Conservation (phyloP, 2,888 invertebrate genomes). For the Tribolium freemani region DNA sequence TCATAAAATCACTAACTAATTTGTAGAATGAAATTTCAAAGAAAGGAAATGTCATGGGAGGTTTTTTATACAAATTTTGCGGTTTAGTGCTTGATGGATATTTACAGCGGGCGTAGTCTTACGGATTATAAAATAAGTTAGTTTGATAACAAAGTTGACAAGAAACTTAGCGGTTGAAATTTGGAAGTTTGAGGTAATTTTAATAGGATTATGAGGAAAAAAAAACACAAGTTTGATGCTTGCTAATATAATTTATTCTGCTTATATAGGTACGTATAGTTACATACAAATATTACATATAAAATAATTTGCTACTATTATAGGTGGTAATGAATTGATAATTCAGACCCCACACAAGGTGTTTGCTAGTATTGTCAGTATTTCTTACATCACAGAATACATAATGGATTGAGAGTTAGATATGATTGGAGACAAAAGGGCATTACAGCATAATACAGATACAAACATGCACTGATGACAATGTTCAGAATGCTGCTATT, state of each 20-base stretch:
- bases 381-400: constrained; percentile 62
- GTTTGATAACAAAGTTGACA: neutral
- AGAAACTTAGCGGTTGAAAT: neutral
- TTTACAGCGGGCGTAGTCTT: neutral
- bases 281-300: constrained; percentile 65
- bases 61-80: too few relatives aligned
- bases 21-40: too few relatives aligned
- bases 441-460: constrained; percentile 44
- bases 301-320: constrained; percentile 58
- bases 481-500: constrained; percentile 41
- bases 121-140: neutral
- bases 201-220: neutral
- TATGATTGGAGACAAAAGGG: constrained; percentile 41
- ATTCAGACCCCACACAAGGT: constrained; percentile 58
- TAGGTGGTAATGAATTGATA: constrained; percentile 45
- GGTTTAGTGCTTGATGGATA: too few relatives aligned
- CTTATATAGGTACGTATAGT: constrained; percentile 57
- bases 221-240: constrained; percentile 48
- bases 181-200: neutral
- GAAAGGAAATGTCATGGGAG: too few relatives aligned
- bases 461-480: constrained; percentile 45
- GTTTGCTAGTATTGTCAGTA: constrained; percentile 61
- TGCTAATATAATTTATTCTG: constrained; percentile 60
- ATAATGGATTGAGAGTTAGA: constrained; percentile 43
- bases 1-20: too few relatives aligned